These are phyloP conservation scores for Macrocentrus cingulum DNA, from an alignment of 1,140 invertebrate genomes.

Conservation along the genomic window DNA sequence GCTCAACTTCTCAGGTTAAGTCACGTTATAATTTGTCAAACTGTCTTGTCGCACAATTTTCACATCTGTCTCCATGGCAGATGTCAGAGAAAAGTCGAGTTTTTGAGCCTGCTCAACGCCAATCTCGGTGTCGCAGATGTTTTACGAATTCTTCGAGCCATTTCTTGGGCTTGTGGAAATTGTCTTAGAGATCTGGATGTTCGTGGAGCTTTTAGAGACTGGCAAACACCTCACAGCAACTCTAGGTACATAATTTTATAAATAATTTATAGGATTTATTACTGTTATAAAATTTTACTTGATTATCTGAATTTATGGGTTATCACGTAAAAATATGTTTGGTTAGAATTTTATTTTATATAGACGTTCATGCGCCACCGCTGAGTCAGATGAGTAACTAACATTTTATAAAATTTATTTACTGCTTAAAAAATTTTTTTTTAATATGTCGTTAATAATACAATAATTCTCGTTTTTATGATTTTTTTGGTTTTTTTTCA, in stretches of 20 bases:
- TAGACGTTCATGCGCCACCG: too few species aligned
- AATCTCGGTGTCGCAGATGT: constrained; percentile 50
- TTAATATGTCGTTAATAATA: too few species aligned
- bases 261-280: constrained; percentile 8
- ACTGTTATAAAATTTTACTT: constrained; percentile 16
- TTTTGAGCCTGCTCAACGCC: constrained; percentile 49
- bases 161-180: constrained; percentile 37
- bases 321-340: too few species aligned
- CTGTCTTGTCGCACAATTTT: too few species aligned
- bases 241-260: constrained; percentile 38
- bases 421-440: too few species aligned
- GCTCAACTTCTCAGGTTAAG: constrained; percentile 48
- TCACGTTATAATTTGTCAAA: neutral
- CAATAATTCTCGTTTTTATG: too few species aligned
- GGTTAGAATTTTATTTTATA: too few species aligned
- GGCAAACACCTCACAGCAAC: constrained; percentile 50
- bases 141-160: constrained; percentile 45
- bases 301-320: too few species aligned
- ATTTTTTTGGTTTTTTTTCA: too few species aligned
- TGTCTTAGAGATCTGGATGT: constrained; percentile 45
- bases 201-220: constrained; percentile 52
- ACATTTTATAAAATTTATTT: too few species aligned
- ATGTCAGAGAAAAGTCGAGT: constrained; percentile 47
- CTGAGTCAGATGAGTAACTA: too few species aligned
- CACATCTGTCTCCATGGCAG: too few species aligned